Percentiles rank a stretch among this genome's conserved stretches.
Evolutionary conservation across 2,888 invertebrate species (phyloP).

Genomic region (Drosophila kanekoi): DNA sequence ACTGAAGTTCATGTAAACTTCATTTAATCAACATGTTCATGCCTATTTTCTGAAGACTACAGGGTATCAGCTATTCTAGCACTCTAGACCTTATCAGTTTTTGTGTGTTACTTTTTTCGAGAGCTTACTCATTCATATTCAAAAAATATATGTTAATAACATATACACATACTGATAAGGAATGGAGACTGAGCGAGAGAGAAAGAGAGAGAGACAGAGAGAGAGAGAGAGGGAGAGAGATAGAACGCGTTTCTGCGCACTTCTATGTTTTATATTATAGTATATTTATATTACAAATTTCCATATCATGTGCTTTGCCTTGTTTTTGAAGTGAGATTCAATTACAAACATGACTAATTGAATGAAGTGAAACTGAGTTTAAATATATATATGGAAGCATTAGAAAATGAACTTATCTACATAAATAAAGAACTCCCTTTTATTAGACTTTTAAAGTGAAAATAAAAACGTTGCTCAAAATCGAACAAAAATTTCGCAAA

Average conservation of each 20-base stretch:
- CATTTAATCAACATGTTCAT: too few species aligned
- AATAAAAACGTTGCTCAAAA: too few species aligned
- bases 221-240: not conserved
- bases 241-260: not conserved
- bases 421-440: too few species aligned
- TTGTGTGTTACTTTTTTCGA: not conserved
- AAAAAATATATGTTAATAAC: not conserved
- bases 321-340: not conserved
- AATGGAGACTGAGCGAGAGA: not conserved
- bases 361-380: too few species aligned
- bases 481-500: too few species aligned
- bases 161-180: too few species aligned
- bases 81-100: not conserved
- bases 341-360: too few species aligned
- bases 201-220: not conserved
- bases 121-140: slow-evolving; percentile 2
- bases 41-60: not conserved
- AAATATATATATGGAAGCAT: too few species aligned
- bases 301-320: not conserved
- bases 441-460: too few species aligned
- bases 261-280: not conserved
- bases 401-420: too few species aligned
- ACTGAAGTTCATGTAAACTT: too few species aligned
- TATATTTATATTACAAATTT: not conserved
- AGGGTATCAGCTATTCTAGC: not conserved